Conservation (phyloP, 2,797 vertebrate species). For the Podarcis lilfordi region DNA sequence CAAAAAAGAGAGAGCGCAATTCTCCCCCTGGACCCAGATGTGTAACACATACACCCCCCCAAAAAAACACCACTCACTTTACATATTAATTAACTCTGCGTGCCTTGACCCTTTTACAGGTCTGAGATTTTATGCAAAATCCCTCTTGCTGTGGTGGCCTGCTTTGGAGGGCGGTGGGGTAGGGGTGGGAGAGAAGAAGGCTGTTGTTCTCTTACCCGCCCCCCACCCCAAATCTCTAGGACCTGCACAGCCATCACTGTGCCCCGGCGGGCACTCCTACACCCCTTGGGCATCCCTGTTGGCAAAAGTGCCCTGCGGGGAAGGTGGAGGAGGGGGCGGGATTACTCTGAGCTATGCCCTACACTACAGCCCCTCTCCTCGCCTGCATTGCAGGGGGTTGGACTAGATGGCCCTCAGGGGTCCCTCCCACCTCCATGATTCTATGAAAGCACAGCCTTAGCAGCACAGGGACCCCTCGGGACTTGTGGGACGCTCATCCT, state of each 20-base stretch:
- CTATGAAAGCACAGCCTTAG: neutral
- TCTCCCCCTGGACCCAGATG: neutral
- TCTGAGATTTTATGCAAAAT: slow-evolving; percentile 69
- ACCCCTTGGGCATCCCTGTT: slow-evolving; percentile 9
- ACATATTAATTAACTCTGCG: slow-evolving; percentile 53
- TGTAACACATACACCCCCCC: neutral
- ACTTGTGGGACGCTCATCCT: neutral
- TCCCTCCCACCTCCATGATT: neutral
- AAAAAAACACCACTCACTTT: slow-evolving; percentile 39
- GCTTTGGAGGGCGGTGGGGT: neutral
- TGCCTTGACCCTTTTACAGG: slow-evolving; percentile 72
- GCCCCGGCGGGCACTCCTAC: neutral
- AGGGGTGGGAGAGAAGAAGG: neutral
- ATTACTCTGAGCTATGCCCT: neutral
- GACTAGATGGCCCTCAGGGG: no score
- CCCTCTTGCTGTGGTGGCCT: neutral
- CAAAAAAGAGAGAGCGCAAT: neutral
- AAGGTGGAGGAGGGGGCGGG: neutral
- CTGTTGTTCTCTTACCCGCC: neutral
- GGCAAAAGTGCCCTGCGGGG: neutral
- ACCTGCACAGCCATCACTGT: rapidly evolving
- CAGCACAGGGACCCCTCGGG: neutral
- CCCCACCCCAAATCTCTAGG: neutral
- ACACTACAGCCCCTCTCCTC: neutral
- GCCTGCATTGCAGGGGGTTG: no score